A percentile compares a stretch with the other conserved stretches of the same genome.
Conservation (phyloP, 2,113 vertebrate genomes). For the Haplochromis vanheusdeni region DNA sequence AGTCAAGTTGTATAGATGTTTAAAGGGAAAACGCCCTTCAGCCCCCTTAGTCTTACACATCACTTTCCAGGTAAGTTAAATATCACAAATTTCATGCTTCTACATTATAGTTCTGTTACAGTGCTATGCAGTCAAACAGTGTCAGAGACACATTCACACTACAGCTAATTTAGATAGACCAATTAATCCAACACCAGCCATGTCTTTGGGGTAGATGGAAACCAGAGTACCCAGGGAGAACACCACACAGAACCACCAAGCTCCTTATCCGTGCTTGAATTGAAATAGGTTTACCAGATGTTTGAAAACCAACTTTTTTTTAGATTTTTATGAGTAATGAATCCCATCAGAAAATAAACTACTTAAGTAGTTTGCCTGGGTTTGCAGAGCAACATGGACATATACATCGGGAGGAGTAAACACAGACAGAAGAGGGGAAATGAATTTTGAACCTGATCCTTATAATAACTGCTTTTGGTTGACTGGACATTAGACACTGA, state of each 20-base stretch:
- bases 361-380: neutral
- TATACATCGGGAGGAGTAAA: neutral
- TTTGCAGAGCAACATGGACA: neutral
- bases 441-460: neutral
- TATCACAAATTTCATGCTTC: neutral
- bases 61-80: neutral
- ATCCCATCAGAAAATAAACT: neutral
- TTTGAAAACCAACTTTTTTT: neutral
- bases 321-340: neutral
- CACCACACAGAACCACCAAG: neutral
- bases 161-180: neutral
- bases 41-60: neutral
- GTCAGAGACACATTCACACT: neutral
- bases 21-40: neutral
- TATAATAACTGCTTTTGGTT: neutral
- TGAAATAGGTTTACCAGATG: neutral
- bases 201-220: neutral
- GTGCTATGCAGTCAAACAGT: neutral
- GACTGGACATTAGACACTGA: neutral
- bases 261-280: rapidly evolving
- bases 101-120: neutral
- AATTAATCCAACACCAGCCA: neutral
- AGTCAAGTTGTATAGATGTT: neutral
- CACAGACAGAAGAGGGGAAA: neutral
- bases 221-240: neutral